Conservation (phyloP, 2,888 invertebrate genomes). For the Latheticus oryzae region DNA sequence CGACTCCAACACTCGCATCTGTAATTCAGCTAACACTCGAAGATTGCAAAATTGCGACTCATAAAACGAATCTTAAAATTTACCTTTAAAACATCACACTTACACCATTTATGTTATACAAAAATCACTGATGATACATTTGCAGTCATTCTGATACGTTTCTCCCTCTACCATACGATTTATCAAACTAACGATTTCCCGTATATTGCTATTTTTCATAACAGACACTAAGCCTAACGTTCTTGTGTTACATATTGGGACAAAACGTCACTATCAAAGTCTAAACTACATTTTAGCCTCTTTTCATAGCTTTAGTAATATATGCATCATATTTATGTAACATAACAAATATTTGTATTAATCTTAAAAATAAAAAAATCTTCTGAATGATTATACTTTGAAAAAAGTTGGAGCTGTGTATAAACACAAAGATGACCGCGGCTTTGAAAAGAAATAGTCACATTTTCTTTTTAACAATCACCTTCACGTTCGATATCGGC, state of each 20-base stretch:
- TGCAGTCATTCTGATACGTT: conserved; percentile 50
- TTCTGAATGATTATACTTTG: conserved; percentile 20
- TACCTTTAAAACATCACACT: conserved; percentile 53
- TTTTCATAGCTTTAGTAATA: no score
- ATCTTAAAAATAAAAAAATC: conserved; percentile 7
- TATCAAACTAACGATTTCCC: conserved; percentile 54
- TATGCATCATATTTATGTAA: no score
- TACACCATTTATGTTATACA: conserved; percentile 24
- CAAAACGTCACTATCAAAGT: no score
- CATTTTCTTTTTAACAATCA: conserved; percentile 53
- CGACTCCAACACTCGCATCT: conserved; percentile 51
- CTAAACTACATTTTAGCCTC: no score
- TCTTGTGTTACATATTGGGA: conserved; percentile 18
- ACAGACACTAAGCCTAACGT: conserved; percentile 33
- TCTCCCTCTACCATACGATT: conserved; percentile 50
- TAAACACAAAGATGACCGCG: conserved; percentile 59
- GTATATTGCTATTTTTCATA: conserved; percentile 46
- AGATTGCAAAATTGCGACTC: conserved; percentile 51
- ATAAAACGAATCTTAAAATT: conserved; percentile 52
- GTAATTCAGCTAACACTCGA: conserved; percentile 52
- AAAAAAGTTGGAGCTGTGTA: conserved; percentile 41
- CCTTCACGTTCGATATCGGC: conserved; percentile 55
- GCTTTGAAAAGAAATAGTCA: conserved; percentile 48
- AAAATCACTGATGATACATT: conserved; percentile 50
- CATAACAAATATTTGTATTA: no score